A percentile compares a stretch with the other conserved stretches of the same genome.
Conservation (phyloP, 2,797 vertebrate species). For the Myioborus melanocephalus region DNA sequence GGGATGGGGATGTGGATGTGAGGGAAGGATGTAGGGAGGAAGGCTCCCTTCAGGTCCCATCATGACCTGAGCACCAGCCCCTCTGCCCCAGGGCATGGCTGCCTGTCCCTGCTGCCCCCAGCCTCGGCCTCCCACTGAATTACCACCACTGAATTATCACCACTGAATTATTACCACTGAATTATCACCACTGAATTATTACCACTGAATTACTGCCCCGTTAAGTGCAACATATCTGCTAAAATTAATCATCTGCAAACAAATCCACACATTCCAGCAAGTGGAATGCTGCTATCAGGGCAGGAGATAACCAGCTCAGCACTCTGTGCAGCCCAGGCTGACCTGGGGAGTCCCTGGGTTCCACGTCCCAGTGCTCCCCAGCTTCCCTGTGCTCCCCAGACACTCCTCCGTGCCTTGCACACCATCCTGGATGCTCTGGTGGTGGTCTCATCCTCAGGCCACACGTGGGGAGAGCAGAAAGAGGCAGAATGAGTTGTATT, state of each 20-base stretch:
- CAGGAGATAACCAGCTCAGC: not conserved
- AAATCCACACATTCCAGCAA: not conserved
- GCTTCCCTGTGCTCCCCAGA: not conserved
- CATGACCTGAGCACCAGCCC: not conserved
- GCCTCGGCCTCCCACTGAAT: not conserved
- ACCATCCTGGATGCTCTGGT: rapidly evolving
- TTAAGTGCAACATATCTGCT: not conserved
- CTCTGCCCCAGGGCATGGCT: rapidly evolving
- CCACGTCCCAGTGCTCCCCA: not conserved
- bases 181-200: no score
- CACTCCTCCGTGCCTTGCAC: rapidly evolving
- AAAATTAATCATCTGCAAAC: slow-evolving; percentile 18
- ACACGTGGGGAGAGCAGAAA: rapidly evolving
- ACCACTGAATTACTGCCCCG: not conserved
- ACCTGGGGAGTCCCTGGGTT: not conserved
- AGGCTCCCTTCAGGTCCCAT: not conserved
- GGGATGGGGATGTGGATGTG: not conserved
- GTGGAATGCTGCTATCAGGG: not conserved
- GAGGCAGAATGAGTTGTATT: not conserved
- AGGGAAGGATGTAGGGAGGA: not conserved
- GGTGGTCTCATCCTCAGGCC: not conserved
- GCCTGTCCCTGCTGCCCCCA: not conserved
- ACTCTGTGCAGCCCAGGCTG: not conserved
- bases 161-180: not conserved
- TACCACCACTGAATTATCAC: no score